A percentile compares a stretch with the other conserved stretches of the same genome.
Evolutionary conservation across 2,888 invertebrate genomes (phyloP).

Genomic region (Leucozona laternaria): DNA sequence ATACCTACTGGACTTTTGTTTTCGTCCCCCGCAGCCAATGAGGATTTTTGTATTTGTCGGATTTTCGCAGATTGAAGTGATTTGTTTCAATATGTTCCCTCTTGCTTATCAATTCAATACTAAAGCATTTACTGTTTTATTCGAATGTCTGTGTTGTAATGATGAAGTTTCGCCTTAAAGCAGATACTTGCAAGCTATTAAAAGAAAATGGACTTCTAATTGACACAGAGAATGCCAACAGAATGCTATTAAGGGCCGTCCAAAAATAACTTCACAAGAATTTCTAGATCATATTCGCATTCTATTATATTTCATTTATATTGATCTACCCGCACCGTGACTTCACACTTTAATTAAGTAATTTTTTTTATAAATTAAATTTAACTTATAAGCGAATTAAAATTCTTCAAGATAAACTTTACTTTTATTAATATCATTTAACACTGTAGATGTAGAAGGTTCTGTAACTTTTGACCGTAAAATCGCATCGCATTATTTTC

Average conservation of each 20-base stretch:
- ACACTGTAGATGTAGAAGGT: no score
- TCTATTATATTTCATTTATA: no score
- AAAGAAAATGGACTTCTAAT: not conserved
- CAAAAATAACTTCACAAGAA: no score
- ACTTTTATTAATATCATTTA: no score
- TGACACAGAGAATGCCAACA: not conserved
- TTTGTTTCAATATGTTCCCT: slow-evolving; percentile 20
- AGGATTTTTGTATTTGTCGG: not conserved
- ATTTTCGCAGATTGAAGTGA: slow-evolving; percentile 14
- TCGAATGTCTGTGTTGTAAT: not conserved
- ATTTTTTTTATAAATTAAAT: no score
- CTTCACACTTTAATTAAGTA: no score
- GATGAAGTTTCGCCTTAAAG: not conserved
- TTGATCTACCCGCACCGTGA: no score
- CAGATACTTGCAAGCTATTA: not conserved
- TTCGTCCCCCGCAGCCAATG: not conserved
- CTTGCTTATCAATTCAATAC: not conserved
- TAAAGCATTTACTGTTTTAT: not conserved
- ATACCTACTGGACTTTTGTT: not conserved
- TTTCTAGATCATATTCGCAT: no score
- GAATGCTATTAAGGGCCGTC: not conserved
- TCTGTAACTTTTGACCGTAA: no score
- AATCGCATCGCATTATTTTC: no score
- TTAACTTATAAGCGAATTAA: no score
- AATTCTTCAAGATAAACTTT: no score